These are phyloP conservation scores for Heteronetta atricapilla DNA, from an alignment of 2,113 vertebrate species.

Conservation along the genomic window DNA sequence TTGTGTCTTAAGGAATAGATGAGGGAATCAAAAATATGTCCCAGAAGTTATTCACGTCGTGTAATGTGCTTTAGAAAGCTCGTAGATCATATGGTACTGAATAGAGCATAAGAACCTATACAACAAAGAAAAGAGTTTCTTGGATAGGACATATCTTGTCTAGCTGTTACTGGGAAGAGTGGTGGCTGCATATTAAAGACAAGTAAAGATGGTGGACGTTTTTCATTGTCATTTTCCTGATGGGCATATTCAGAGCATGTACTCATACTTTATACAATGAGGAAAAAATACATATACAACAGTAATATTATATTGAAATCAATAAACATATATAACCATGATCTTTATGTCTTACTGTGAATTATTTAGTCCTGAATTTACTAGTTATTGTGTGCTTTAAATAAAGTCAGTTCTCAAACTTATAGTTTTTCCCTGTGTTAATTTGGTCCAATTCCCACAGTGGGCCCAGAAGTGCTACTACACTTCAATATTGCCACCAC, in stretches of 20 bases:
- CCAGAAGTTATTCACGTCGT: not conserved
- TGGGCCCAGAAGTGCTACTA: not conserved
- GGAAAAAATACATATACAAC: not conserved
- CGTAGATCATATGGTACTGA: not conserved
- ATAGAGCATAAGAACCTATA: not conserved
- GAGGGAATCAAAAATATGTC: rapidly evolving
- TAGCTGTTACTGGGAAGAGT: not conserved
- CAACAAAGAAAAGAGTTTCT: not conserved
- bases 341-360: not conserved
- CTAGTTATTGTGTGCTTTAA: not conserved
- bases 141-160: not conserved
- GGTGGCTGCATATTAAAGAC: not conserved
- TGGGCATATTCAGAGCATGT: not conserved
- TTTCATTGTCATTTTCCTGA: not conserved
- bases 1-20: not conserved
- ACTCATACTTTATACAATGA: not conserved
- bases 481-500: not conserved
- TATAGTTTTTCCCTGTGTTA: not conserved
- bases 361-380: constrained; percentile 49
- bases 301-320: not conserved
- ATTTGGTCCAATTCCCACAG: not conserved
- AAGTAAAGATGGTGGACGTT: not conserved
- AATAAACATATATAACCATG: not conserved
- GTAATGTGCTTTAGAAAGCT: not conserved
- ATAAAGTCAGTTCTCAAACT: not conserved